Percentiles rank a stretch among this genome's conserved stretches.
These are phyloP conservation scores for Stratiolaelaps scimitus DNA, from an alignment of 1,140 invertebrate genomes.

Conservation along the genomic window DNA sequence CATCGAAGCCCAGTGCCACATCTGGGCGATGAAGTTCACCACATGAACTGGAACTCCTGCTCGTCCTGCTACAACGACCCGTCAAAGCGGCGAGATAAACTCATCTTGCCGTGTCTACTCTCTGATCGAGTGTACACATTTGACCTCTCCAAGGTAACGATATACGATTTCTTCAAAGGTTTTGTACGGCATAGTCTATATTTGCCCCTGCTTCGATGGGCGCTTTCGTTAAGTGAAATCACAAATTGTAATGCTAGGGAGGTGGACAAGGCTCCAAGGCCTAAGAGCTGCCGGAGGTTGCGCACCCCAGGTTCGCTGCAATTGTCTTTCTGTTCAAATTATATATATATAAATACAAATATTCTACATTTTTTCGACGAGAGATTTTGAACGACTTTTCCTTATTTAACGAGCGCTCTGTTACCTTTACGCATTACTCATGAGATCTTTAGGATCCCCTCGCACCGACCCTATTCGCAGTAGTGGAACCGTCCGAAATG, in stretches of 20 bases:
- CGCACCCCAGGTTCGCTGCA: too few relatives aligned
- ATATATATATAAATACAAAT: too few relatives aligned
- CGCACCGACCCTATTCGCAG: constrained; percentile 37
- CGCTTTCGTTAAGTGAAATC: constrained; percentile 32
- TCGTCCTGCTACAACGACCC: constrained; percentile 65
- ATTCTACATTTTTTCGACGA: too few relatives aligned
- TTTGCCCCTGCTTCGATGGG: not conserved
- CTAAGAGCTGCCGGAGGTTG: too few relatives aligned
- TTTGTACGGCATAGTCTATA: constrained; percentile 48
- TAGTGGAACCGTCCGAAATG: constrained; percentile 52
- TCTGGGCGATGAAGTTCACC: constrained; percentile 77
- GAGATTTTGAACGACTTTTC: too few relatives aligned
- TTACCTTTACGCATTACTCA: too few relatives aligned
- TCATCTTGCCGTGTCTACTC: constrained; percentile 68
- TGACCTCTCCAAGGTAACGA: constrained; percentile 49
- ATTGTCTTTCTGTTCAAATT: too few relatives aligned
- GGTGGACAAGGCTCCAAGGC: too few relatives aligned
- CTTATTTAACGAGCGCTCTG: not conserved
- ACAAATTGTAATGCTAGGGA: constrained; percentile 19
- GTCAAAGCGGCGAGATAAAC: constrained; percentile 53
- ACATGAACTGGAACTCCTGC: constrained; percentile 90
- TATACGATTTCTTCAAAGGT: constrained; percentile 32
- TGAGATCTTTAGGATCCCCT: constrained; percentile 11
- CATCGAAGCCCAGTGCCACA: constrained; percentile 64
- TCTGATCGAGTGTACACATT: constrained; percentile 63